Evolutionary conservation across 2,888 invertebrate genomes (phyloP), one percentile per base, ranked within the genome.

Genomic region (Apoda limacodes): DNA sequence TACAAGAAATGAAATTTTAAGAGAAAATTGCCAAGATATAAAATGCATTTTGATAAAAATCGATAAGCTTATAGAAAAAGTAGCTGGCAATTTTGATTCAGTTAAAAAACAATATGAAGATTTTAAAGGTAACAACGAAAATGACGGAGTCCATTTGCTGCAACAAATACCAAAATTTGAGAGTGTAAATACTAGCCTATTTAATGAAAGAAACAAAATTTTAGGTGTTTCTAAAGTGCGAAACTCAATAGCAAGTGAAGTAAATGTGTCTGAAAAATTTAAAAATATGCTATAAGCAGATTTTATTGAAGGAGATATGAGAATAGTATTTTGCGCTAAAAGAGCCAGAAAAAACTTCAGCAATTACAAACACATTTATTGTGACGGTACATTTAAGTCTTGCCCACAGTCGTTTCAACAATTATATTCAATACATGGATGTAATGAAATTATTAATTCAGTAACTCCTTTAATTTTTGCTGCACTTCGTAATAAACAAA

Each of bases 291-390:
- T 25, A 13, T 25, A 15, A 25, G 25, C 25, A 15, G 25, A 25
- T 14, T 25, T 14, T 17, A 10, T 25, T 14, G 25, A 25, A 25
- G 25, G n/a, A 25, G 17, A 25, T 25, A 25, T 14, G 17, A 25
- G 14, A 23, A 25, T 25, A 14, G 25, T 25, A 25, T 25, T 25
- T 25, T 14, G 14, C 17, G 14, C 25, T 25, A 25, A 25, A 11
- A 3, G 13, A 13, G 24, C 25, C 13, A 25, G 25, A 25, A 13
- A 15, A 14, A 15, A 25, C 25, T 14, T 25, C 13, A 15, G 15
- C n/a, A 14, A 9, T 25, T 25, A 15, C 25, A 25, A 25, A 25
- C 14, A 13, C 14, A 25, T 25, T 25, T 25, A 15, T 17, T 15
- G 14, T 25, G 14, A 25, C 17, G 14, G 14, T 15, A 24, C 23